Base-by-base conservation (phyloP, 2,888 invertebrate genomes). In the Aleiodes alternator region DNA sequence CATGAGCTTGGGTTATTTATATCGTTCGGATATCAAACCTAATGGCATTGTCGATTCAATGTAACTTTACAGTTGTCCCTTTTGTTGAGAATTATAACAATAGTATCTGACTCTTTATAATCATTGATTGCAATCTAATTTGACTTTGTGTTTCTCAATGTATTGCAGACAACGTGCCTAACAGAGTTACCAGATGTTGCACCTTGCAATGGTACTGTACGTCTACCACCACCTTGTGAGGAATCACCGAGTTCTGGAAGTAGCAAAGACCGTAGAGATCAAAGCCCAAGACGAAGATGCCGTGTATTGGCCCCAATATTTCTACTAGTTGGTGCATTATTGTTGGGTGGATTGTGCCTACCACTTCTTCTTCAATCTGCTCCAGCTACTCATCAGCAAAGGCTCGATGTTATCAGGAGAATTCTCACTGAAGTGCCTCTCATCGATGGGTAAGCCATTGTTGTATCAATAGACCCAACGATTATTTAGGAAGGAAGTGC, bases 381-480 rank as follows among this genome's bases (percentile, higher is more conserved):
- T 84, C 85, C 91, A 88, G 87, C 86, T 78, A 89, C 88, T 74
- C 92, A 92, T 73, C 92, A 93, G 87, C 93, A 94, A 88, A 91
- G 94, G 78, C 91, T 94, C 81, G 92, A 93, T 81, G 92, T 92
- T 80, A 92, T 94, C 83, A 91, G 92, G 81, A 92, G 93, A 82
- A 92, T 94, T 89, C 91, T 94, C 82, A 92, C 93, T 82, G 93
- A 94, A 88, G 92, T 93, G 73, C 94, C 94, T 72, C 92, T 94
- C 80, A 93, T 94, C 83, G 94, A 96, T 88, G 96, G 95, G 81
- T 96, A 94, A 90, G 94, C 59, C 43, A 34, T 68, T 61, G 55
- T 29, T 59, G 23, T 2, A 53, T 38, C 61, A 38, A 61, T 38
- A 11, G 43, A 43, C 16, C 14, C 61, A 61, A 14, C 43, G 55